A percentile compares a stretch with the other conserved stretches of the same genome.
Evolutionary conservation across 1,140 invertebrate genomes (phyloP).

Genomic region (Stegodyphus dumicola): DNA sequence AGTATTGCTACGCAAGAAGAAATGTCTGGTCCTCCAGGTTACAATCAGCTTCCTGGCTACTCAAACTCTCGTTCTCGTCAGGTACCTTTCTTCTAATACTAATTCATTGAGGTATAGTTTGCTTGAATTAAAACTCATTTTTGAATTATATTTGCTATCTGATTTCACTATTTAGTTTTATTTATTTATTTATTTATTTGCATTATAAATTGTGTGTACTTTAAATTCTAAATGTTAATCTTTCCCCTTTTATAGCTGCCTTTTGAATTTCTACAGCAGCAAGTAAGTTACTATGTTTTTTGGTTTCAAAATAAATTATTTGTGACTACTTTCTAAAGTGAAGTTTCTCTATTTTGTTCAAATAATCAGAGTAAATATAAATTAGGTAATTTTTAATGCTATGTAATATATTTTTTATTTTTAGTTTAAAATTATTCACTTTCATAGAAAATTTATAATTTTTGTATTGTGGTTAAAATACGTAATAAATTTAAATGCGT

Average conservation of each 20-base stretch:
- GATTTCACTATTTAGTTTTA: neutral
- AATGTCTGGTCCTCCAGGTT: slow-evolving; percentile 37
- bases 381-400: neutral
- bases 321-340: too few species aligned
- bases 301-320: neutral
- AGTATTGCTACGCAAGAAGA: slow-evolving; percentile 80
- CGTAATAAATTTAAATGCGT: too few species aligned
- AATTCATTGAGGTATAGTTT: too few species aligned
- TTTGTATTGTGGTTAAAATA: too few species aligned
- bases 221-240: neutral
- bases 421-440: neutral
- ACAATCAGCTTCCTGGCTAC: slow-evolving; percentile 41
- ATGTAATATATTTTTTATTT: neutral
- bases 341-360: too few species aligned
- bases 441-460: too few species aligned
- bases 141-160: too few species aligned
- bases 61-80: slow-evolving; percentile 38
- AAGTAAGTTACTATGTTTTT: slow-evolving; percentile 10
- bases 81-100: neutral
- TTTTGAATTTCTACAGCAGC: slow-evolving; percentile 27
- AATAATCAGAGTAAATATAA: too few species aligned
- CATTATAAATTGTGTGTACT: neutral
- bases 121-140: too few species aligned
- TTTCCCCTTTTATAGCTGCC: slow-evolving; percentile 1
- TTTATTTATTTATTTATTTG: neutral